These are phyloP conservation scores for Drosophila punjabiensis DNA, from an alignment of 1,140 invertebrate genomes.

Conservation along the genomic window DNA sequence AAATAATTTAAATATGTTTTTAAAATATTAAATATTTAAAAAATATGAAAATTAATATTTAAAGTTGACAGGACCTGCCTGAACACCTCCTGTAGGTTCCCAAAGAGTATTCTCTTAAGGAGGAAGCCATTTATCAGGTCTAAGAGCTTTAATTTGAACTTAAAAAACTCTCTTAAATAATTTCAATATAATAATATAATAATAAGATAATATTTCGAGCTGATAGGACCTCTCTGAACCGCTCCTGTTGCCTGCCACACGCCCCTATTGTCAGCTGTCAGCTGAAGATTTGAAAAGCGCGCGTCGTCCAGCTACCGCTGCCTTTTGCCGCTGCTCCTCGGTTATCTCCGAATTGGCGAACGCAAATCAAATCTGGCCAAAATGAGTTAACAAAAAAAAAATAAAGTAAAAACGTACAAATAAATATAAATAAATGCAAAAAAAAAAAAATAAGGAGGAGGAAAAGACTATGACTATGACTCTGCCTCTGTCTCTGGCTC, in stretches of 20 bases:
- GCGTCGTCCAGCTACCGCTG: constrained; percentile 4
- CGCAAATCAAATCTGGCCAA: constrained; percentile 17
- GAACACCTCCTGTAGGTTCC: too few relatives aligned
- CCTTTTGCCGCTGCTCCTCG: background rate
- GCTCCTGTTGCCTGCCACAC: constrained; percentile 32
- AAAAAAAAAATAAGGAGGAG: background rate
- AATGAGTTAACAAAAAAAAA: constrained; percentile 10
- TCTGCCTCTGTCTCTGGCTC: background rate
- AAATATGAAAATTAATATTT: too few relatives aligned
- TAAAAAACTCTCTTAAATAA: background rate
- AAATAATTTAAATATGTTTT: background rate
- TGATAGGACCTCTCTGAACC: background rate
- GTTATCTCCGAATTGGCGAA: constrained; percentile 20
- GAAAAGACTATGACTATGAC: background rate
- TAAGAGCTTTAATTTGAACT: too few relatives aligned
- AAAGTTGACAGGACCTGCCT: too few relatives aligned
- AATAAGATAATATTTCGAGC: rapidly evolving
- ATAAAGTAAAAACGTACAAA: background rate
- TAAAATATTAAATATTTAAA: too few relatives aligned
- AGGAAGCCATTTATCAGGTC: too few relatives aligned
- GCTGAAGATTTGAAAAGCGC: constrained; percentile 14
- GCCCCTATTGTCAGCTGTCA: constrained; percentile 18
- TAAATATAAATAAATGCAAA: constrained; percentile 12
- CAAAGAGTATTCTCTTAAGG: too few relatives aligned
- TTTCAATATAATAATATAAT: too few relatives aligned